Percentiles rank a stretch among this genome's conserved stretches.
phyloP scores from a whole-genome alignment of 2,888 invertebrate genomes.

The Lumbricus terrestris region DNA sequence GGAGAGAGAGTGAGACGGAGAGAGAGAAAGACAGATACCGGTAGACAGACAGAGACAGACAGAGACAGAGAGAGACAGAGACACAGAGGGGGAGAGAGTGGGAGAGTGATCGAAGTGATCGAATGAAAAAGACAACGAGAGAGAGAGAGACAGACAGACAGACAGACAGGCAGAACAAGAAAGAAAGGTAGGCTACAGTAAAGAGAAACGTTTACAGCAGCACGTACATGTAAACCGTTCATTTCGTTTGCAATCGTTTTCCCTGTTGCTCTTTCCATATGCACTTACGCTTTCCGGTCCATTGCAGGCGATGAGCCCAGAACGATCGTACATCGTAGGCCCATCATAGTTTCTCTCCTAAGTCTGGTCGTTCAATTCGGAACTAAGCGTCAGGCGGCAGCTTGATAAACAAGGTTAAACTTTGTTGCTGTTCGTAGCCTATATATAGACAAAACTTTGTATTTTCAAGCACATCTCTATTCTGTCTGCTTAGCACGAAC shows the following conservation, averaged over 20 bases:
- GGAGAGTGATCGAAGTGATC: no score
- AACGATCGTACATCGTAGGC: not conserved
- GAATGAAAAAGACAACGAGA: no score
- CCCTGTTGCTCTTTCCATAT: not conserved
- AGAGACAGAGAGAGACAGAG: no score
- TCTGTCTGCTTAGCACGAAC: not conserved
- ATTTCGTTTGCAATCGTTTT: not conserved
- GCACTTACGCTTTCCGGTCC: not conserved
- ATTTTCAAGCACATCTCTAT: not conserved
- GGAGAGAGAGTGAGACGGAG: no score
- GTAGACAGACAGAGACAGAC: no score
- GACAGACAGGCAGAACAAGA: not conserved
- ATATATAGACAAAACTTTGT: not conserved
- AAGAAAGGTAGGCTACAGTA: not conserved
- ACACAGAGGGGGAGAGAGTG: no score
- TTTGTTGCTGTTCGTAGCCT: not conserved
- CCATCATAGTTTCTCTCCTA: no score
- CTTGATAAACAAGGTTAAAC: not conserved
- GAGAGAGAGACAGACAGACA: no score
- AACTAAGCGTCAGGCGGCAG: not conserved
- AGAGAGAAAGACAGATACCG: no score
- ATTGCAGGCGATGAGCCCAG: not conserved
- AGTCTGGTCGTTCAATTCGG: not conserved
- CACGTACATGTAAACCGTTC: slow-evolving; percentile 3
- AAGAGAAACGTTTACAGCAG: not conserved